Evolutionary conservation across 2,888 invertebrate species (phyloP).

Genomic region (Polymixis flavicincta): DNA sequence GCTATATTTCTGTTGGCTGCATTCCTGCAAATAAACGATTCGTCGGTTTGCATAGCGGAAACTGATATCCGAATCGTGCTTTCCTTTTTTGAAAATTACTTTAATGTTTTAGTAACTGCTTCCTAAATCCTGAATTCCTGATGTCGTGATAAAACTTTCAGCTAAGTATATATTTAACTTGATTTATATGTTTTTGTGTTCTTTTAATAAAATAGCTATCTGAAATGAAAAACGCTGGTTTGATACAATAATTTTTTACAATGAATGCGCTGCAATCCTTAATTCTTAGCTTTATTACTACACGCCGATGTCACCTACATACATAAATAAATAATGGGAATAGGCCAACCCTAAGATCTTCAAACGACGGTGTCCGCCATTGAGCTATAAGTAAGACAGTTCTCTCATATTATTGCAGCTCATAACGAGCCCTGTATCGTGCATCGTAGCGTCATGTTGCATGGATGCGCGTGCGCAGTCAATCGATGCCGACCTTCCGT

Average conservation of each 20-base stretch:
- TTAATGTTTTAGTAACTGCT: slow-evolving; percentile 6
- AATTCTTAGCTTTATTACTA: neutral
- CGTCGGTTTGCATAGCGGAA: slow-evolving; percentile 37
- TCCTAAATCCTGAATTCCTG: slow-evolving; percentile 37
- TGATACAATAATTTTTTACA: neutral
- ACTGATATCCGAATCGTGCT: slow-evolving; percentile 45
- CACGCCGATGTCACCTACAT: no score
- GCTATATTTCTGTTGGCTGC: slow-evolving; percentile 16
- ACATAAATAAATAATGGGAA: neutral
- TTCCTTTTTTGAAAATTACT: slow-evolving; percentile 1
- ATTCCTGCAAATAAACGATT: slow-evolving; percentile 14
- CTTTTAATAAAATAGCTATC: no score
- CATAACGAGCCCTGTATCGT: slow-evolving; percentile 59
- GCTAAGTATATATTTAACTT: neutral
- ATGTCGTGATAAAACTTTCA: slow-evolving; percentile 35
- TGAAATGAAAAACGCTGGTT: neutral
- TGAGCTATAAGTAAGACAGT: slow-evolving; percentile 41
- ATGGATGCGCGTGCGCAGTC: slow-evolving; percentile 63
- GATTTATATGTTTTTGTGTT: neutral
- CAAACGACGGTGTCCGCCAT: slow-evolving; percentile 59
- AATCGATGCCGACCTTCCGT: slow-evolving; percentile 70
- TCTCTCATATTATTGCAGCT: slow-evolving; percentile 63
- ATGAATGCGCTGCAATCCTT: neutral
- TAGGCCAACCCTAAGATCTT: slow-evolving; percentile 56
- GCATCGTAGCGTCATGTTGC: slow-evolving; percentile 57